phyloP scores from a whole-genome alignment of 2,888 invertebrate species.

The Ctenicera cuprea region DNA sequence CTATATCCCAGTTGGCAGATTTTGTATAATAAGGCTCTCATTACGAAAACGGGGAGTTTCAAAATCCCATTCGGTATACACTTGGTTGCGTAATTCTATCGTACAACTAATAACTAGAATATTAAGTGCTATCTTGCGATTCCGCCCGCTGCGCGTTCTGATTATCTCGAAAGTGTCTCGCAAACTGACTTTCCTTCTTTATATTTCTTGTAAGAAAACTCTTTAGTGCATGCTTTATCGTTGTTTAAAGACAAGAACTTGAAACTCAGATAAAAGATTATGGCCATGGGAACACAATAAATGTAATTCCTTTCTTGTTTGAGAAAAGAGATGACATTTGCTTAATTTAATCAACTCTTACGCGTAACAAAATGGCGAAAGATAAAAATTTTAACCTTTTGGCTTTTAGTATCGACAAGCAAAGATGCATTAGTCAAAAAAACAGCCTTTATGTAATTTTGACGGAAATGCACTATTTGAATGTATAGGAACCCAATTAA shows the following conservation, averaged over 20 bases:
- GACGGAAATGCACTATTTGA: no score
- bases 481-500: no score
- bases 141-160: constrained; percentile 65
- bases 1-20: constrained; percentile 41
- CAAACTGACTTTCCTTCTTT: constrained; percentile 61
- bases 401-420: no score
- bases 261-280: constrained; percentile 41
- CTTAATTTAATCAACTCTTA: no score
- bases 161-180: constrained; percentile 62
- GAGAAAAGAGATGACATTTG: background rate
- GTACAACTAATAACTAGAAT: constrained; percentile 65
- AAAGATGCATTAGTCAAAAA: no score
- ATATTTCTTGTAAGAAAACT: constrained; percentile 57
- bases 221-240: constrained; percentile 55
- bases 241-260: constrained; percentile 53
- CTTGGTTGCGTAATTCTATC: constrained; percentile 56
- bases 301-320: constrained; percentile 28
- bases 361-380: no score
- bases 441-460: no score
- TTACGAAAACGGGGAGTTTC: constrained; percentile 46
- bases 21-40: constrained; percentile 46
- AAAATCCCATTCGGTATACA: constrained; percentile 53
- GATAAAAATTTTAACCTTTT: no score
- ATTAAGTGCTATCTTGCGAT: constrained; percentile 67
- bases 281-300: constrained; percentile 15